These are phyloP conservation scores for Anas platyrhynchos DNA, from an alignment of 2,113 vertebrate genomes.

Conservation along the genomic window DNA sequence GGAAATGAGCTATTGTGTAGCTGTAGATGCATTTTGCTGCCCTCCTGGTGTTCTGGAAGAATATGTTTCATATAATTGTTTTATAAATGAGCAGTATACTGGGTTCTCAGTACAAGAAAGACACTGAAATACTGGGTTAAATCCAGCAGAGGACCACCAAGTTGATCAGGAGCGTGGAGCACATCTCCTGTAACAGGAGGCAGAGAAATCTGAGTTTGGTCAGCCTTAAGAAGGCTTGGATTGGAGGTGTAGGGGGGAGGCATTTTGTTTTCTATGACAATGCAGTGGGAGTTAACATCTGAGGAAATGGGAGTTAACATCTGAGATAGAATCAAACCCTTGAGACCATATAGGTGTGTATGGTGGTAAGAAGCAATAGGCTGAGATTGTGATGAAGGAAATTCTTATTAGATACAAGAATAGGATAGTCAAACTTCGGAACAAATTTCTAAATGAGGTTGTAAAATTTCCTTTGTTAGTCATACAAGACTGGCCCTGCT, in stretches of 20 bases:
- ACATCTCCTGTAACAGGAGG: neutral
- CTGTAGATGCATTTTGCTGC: neutral
- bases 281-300: neutral
- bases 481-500: neutral
- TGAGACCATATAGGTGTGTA: neutral
- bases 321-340: neutral
- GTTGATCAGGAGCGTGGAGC: neutral
- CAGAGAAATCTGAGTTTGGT: neutral
- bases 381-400: neutral
- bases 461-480: neutral
- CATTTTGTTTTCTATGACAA: neutral
- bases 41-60: neutral
- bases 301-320: neutral
- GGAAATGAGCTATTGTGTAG: neutral
- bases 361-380: neutral
- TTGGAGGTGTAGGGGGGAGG: neutral
- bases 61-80: neutral
- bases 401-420: neutral
- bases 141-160: neutral
- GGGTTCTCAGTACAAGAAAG: neutral
- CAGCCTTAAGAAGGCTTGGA: neutral
- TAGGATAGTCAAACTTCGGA: neutral
- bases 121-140: neutral
- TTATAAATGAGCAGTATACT: neutral
- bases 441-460: neutral